These are phyloP conservation scores for Cheirogaleus major DNA, from an alignment of 2,797 vertebrate genomes.

Conservation along the genomic window DNA sequence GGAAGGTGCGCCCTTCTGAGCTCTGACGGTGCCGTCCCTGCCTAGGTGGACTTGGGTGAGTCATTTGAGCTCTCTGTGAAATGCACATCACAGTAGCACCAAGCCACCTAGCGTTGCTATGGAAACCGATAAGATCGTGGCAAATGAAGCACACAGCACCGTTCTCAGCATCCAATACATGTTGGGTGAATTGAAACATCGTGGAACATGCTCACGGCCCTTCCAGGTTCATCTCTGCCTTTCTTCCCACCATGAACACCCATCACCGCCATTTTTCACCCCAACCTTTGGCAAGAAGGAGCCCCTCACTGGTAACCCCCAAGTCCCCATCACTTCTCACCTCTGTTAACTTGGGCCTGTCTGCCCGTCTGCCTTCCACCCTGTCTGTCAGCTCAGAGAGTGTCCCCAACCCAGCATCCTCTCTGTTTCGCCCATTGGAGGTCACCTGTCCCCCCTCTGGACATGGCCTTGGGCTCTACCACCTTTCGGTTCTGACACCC, in stretches of 20 bases:
- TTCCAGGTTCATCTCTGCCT: background rate
- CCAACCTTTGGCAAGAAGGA: background rate
- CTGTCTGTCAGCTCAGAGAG: background rate
- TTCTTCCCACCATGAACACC: background rate
- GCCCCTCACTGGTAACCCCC: accelerated
- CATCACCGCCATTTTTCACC: accelerated
- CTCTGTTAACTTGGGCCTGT: background rate
- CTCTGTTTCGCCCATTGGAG: background rate
- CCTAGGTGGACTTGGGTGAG: background rate
- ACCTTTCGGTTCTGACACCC: background rate
- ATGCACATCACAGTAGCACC: accelerated
- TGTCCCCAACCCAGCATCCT: background rate
- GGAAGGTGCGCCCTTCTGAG: accelerated
- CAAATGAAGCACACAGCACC: accelerated
- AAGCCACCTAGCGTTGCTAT: accelerated
- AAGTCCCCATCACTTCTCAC: background rate
- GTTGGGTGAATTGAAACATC: background rate
- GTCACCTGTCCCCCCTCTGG: background rate
- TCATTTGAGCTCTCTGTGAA: background rate
- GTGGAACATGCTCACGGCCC: background rate
- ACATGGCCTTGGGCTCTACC: background rate
- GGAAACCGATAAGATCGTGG: accelerated
- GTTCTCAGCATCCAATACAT: background rate
- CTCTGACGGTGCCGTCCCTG: accelerated
- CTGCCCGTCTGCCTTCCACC: background rate